Base-by-base conservation (phyloP, 2,113 vertebrate species). In the Lophura nycthemera region DNA sequence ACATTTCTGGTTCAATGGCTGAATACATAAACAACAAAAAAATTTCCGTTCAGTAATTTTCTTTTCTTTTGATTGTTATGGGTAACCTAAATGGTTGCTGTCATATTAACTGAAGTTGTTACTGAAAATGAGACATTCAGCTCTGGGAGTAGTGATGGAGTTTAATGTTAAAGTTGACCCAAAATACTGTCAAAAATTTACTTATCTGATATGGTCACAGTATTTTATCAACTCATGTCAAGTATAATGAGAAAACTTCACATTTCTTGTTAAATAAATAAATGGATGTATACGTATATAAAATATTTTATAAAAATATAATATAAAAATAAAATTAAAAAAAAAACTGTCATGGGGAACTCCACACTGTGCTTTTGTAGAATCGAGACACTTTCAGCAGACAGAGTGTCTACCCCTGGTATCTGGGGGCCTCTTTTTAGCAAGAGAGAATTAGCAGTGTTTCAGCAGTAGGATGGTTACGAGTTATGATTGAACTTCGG, bases 381-480 rank as follows among this genome's bases (percentile, higher is more conserved):
- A 7, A 65, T 2, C 70, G 50, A 63, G 80, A 59, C 12, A 27
- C 65, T 57, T 69, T 56, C 15, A 61, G 10, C 79, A 34, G 11
- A 40, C 29, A 72, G 34, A 40, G 4, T 8, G 63, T 77, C 4
- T 16, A 91, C 45, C 78, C 42, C 63, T 22, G 60, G 6, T 83
- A 19, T 81, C 72, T 71, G 25, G 15, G 88, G 18, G 21, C 72
- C n/a, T 77, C 11, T 77, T 94, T 88, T 83, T 27, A 59, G 16
- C 24, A 64, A 45, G 60, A 65, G 67, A 79, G 48, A 56, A 34
- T 66, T 40, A 45, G 0, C 36, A 12, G 42, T 29, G 10, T 86
- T 86, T 70, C 79, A 60, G 43, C 20, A 43, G 64, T n/a, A 65
- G 36, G 59, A 75, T 54, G 71, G 12, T 17, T 54, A 30, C 5